Percentiles rank a stretch among this genome's conserved stretches.
Conservation (phyloP, 1,140 invertebrate genomes). For the Drosophila ohnishii region DNA sequence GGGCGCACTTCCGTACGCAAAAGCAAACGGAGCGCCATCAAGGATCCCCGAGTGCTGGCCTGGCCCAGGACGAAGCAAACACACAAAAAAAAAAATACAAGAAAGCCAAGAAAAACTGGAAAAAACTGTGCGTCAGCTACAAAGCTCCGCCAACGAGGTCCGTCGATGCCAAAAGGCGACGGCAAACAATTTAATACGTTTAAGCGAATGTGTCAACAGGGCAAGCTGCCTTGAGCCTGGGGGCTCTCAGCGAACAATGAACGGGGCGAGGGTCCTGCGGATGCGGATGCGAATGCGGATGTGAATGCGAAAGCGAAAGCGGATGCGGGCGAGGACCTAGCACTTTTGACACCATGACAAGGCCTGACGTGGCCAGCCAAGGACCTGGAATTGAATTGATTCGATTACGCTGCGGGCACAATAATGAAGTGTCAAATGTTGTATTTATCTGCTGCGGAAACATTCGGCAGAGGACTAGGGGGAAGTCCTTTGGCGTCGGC, state of each 20-base stretch:
- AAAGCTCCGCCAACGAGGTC: constrained; percentile 36
- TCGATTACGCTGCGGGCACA: constrained; percentile 82
- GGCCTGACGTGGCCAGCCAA: constrained; percentile 39
- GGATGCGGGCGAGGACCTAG: constrained; percentile 54
- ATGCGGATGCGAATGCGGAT: constrained; percentile 8
- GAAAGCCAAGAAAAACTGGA: constrained; percentile 20
- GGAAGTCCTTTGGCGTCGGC: background rate
- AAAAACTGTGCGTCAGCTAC: constrained; percentile 62
- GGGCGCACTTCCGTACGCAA: constrained; percentile 69
- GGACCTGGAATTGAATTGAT: constrained; percentile 75
- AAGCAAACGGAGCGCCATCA: constrained; percentile 44
- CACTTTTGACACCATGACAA: constrained; percentile 74
- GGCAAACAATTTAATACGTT: constrained; percentile 82
- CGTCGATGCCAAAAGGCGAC: constrained; percentile 61
- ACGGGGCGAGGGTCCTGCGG: constrained; percentile 23
- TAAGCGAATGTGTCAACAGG: constrained; percentile 83
- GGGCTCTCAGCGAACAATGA: constrained; percentile 51
- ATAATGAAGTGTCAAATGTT: constrained; percentile 83
- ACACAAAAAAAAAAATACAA: background rate
- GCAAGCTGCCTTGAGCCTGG: constrained; percentile 73
- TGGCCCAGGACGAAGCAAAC: background rate
- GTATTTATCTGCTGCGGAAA: constrained; percentile 81
- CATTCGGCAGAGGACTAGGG: constrained; percentile 39
- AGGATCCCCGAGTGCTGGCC: constrained; percentile 12
- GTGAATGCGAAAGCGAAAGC: background rate